These are phyloP conservation scores for Lasioglossum oenotherae DNA, from an alignment of 2,888 invertebrate genomes.

Conservation along the genomic window DNA sequence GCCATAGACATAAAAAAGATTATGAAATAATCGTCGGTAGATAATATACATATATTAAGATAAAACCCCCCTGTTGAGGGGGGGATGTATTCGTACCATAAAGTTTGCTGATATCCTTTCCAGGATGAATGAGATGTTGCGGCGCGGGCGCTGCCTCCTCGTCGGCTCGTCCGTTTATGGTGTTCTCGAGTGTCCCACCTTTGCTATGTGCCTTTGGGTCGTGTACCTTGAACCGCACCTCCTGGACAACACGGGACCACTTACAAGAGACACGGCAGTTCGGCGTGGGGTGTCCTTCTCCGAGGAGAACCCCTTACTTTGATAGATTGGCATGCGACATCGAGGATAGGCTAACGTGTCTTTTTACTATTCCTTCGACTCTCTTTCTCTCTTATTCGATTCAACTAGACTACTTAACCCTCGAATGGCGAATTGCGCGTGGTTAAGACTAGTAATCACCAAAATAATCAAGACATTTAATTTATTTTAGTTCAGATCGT, in stretches of 20 bases:
- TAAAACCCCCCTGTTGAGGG: background rate
- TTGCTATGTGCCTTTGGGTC: constrained; percentile 97
- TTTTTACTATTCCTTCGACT: background rate
- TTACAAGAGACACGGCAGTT: constrained; percentile 85
- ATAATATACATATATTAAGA: background rate
- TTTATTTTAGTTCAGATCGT: background rate
- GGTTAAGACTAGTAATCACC: background rate
- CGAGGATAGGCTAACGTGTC: constrained; percentile 59
- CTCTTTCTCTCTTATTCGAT: background rate
- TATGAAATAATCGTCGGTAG: background rate
- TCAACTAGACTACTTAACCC: background rate
- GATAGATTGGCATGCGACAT: constrained; percentile 78
- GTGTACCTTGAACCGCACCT: constrained; percentile 97
- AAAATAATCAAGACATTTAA: background rate
- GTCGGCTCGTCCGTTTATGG: constrained; percentile 91
- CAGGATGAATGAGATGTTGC: constrained; percentile 93
- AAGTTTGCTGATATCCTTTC: constrained; percentile 96
- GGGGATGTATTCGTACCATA: constrained; percentile 85
- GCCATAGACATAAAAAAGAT: background rate
- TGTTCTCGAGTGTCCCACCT: constrained; percentile 95
- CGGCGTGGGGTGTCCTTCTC: constrained; percentile 79
- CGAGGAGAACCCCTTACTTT: constrained; percentile 78
- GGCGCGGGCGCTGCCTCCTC: constrained; percentile 89
- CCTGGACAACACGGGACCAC: constrained; percentile 89
- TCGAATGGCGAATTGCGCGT: background rate